Conservation (phyloP, 2,113 vertebrate genomes). For the Passerina amoena region DNA sequence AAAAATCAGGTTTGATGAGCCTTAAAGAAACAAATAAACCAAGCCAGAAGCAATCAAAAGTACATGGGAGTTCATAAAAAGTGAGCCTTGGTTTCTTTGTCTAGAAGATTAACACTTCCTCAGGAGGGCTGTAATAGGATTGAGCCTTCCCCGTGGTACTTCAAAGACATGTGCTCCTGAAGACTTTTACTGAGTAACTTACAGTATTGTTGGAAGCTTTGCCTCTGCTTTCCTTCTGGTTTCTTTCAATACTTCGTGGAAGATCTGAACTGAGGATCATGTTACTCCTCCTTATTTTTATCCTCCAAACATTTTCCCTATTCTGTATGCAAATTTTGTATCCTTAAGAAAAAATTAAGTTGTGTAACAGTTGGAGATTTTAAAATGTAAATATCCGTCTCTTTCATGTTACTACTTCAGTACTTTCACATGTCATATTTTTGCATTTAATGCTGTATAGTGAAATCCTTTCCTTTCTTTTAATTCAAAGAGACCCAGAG, state of each 20-base stretch:
- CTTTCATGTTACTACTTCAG: neutral
- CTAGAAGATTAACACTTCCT: conserved; percentile 56
- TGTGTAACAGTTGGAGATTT: neutral
- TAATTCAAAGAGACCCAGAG: neutral
- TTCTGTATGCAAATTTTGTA: neutral
- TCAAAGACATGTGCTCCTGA: conserved; percentile 26
- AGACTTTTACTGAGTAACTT: conserved; percentile 15
- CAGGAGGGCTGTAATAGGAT: conserved; percentile 59
- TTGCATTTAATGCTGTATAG: neutral
- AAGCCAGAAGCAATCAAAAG: conserved; percentile 54
- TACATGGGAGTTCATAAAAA: conserved; percentile 34
- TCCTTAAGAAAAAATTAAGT: neutral
- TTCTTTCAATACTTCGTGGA: conserved; percentile 20
- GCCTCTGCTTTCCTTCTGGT: neutral
- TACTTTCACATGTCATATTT: neutral
- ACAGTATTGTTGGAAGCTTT: neutral
- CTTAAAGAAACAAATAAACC: conserved; percentile 49
- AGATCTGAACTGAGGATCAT: neutral
- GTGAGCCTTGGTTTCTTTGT: conserved; percentile 37
- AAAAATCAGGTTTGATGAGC: conserved; percentile 8
- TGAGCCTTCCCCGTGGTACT: conserved; percentile 20
- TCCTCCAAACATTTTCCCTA: neutral
- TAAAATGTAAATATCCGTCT: neutral
- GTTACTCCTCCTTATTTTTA: neutral
- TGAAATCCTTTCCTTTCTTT: neutral